Evolutionary conservation across 1,140 invertebrate species (phyloP), one percentile per base, ranked within the genome.

Genomic region (Aphaenogaster ashmeadi): DNA sequence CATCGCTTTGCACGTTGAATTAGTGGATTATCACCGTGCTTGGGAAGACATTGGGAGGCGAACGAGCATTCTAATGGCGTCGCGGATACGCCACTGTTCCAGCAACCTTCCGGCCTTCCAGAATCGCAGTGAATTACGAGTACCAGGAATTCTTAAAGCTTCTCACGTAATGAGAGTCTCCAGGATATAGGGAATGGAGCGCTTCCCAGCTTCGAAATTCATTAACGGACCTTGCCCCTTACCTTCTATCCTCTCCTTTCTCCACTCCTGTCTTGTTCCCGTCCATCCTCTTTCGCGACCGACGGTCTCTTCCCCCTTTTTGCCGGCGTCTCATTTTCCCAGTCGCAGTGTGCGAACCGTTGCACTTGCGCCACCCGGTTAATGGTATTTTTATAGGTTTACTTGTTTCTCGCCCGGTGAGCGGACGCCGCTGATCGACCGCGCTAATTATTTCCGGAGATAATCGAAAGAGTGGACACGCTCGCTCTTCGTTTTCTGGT

Each of bases 161-260:
- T 88, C 91, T 93, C 93, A 92, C 92, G 92, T 93, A 93, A 93
- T 93, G 92, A 93, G 91, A 93, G 89, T 90, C 89, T 92, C 89
- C 78, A 88, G 87, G 89, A 92, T 90, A 92, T 90, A 87, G 88
- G 89, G 87, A 92, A 90, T 84, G 85, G 66, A 92, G 87, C 75
- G 88, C 72, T 89, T 90, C 66, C 77, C 89, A 91, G 89, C 77
- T 92, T 91, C 88, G 88, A 93, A 93, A 93, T 93, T 93, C 91
- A 93, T 93, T 93, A 93, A 91, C 91, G 89, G 79, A 84, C 60
- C 75, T 79, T 89, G 78, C 78, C 75, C 72, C 74, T 87, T 86
- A 47, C 86, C 79, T 69, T 87, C 41, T 77, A 56, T 74, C 88
- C 74, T 72, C 47, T 67, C 77, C 33, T 69, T 54, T 69, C 52